Evolutionary conservation across 2,888 invertebrate species (phyloP), one percentile per base, ranked within the genome.

Genomic region (Leptura quadrifasciata): DNA sequence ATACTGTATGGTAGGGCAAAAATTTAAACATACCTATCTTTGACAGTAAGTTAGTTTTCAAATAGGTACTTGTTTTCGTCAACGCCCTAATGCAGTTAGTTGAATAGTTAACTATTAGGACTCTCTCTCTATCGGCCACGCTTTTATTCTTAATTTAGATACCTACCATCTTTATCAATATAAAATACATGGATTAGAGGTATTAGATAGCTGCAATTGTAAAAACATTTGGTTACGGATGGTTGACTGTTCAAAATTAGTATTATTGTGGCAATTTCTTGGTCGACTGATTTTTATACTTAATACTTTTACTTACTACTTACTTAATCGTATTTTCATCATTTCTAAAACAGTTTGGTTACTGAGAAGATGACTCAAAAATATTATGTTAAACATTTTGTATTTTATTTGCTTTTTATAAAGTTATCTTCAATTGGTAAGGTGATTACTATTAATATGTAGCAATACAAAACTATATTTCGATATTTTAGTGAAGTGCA

Each of bases 281-380:
- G 81, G 78, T 81, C 71, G 77, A 78, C n/a, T 79, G 79, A 58
- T 78, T 78, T 75, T 47, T 61, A 57, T 76, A 70, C 75, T 76
- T 68, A 57, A 63, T 74, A 77, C 80, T 82, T 81, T 81, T 81
- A 81, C 80, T 75, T 65, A 39, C 55, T 77, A 81, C 80, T 81
- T 81, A 81, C 80, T 75, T 65, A 39, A 58, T 77, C 52, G 54
- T 39, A 76, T 68, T 74, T 60, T 55, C 58, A 72, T 74, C 74
- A 71, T 52, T 71, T 52, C 47, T 9, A 39, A 47, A 27, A n/a
- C 27, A 27, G 52, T 61, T 52, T 71, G 52, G 61, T 24, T 71
- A 39, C n/a, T n/a, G 24, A 35, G 17, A 71, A 61, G 52, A 71
- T 71, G 71, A n/a, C 12, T 61, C 61, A 47, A 52, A 69, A 21